Conservation (phyloP, 2,797 vertebrate genomes). For the Tolypeutes matacus region DNA sequence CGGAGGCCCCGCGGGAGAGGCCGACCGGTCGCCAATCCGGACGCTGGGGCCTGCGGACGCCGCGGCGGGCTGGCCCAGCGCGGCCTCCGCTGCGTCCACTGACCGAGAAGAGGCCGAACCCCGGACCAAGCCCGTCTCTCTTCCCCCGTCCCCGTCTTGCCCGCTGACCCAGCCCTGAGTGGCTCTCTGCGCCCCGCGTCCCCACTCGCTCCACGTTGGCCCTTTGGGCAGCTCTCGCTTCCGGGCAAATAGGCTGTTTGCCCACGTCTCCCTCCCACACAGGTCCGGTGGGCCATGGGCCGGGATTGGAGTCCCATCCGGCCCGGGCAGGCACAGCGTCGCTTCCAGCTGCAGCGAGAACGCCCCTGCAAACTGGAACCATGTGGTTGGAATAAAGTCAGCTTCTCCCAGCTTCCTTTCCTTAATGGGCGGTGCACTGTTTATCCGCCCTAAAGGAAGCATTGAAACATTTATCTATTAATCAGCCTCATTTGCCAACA, state of each 20-base stretch:
- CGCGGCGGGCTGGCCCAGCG: neutral
- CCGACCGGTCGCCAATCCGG: neutral
- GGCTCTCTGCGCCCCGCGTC: neutral
- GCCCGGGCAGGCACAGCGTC: neutral
- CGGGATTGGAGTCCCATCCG: neutral
- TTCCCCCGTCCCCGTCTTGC: neutral
- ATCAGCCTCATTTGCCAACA: slow-evolving; percentile 78
- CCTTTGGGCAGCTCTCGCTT: neutral
- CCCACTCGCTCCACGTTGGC: neutral
- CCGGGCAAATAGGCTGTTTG: neutral
- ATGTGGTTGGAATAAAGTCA: slow-evolving; percentile 78
- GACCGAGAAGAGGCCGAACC: neutral
- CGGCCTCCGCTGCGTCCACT: neutral
- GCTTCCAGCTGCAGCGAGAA: slow-evolving; percentile 51
- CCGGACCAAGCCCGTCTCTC: neutral
- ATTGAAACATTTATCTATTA: slow-evolving; percentile 62
- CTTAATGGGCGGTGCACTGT: slow-evolving; percentile 48
- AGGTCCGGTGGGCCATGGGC: neutral
- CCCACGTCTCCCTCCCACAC: neutral
- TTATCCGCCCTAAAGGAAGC: slow-evolving; percentile 66
- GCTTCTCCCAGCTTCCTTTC: slow-evolving; percentile 48
- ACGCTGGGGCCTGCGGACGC: neutral
- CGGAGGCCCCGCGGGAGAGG: neutral
- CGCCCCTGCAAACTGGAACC: slow-evolving; percentile 61
- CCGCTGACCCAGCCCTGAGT: neutral